These are phyloP conservation scores for Tenualosa thibaudeaui DNA, from an alignment of 2,797 vertebrate genomes.

Conservation along the genomic window DNA sequence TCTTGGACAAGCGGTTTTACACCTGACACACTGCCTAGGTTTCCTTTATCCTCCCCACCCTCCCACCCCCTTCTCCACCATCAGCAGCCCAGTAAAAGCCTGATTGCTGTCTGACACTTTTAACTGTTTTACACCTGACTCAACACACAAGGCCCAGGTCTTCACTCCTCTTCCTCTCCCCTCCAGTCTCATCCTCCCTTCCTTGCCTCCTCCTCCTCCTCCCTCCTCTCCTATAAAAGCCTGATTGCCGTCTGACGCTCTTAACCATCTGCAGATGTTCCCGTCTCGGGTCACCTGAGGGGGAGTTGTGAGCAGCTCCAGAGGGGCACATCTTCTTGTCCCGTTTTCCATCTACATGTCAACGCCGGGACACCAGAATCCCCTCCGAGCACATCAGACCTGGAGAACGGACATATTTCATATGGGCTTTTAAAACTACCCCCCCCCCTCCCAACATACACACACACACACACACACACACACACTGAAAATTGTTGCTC, in stretches of 20 bases:
- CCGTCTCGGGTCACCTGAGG: not conserved
- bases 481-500: not conserved
- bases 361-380: not conserved
- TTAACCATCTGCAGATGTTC: conserved; percentile 3
- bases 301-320: not conserved
- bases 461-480: too few species aligned
- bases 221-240: not conserved
- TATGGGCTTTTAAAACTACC: not conserved
- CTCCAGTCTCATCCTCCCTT: not conserved
- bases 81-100: not conserved
- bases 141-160: not conserved
- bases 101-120: not conserved
- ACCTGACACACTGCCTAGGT: not conserved
- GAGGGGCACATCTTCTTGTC: conserved; percentile 8
- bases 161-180: not conserved
- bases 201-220: not conserved
- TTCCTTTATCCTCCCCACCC: not conserved
- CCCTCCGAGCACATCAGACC: not conserved
- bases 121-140: not conserved
- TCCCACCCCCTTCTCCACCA: not conserved
- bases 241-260: not conserved
- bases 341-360: conserved; percentile 6
- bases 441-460: too few species aligned
- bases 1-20: not conserved
- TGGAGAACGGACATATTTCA: not conserved